Evolutionary conservation across 2,113 vertebrate species (phyloP).

Genomic region (Hypanus sabinus): DNA sequence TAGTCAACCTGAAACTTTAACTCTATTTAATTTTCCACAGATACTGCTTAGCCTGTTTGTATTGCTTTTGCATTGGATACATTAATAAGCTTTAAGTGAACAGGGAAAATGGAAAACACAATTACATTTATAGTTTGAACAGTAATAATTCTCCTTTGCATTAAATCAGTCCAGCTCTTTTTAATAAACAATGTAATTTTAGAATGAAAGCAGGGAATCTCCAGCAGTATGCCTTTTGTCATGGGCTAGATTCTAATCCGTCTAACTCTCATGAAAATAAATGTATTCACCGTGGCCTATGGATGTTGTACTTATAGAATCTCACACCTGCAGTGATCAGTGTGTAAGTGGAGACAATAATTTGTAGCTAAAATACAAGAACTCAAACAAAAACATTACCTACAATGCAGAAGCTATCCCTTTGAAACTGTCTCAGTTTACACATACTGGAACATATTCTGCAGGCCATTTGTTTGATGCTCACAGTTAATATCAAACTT

Average conservation of each 20-base stretch:
- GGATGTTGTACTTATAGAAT: background rate
- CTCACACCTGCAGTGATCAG: background rate
- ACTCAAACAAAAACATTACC: background rate
- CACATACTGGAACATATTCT: background rate
- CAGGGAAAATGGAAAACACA: background rate
- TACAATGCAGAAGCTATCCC: background rate
- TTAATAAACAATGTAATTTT: background rate
- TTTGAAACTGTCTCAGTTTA: background rate
- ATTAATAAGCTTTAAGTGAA: background rate
- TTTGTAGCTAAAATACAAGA: background rate
- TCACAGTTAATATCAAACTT: background rate
- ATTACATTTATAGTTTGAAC: background rate
- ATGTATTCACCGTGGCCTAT: background rate
- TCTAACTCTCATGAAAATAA: background rate
- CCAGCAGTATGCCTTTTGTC: background rate
- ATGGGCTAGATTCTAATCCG: background rate
- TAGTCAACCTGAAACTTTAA: no score
- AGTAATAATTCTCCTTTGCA: background rate
- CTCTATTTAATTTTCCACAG: no score
- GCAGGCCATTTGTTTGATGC: background rate
- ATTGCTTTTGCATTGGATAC: no score
- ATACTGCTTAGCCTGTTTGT: no score
- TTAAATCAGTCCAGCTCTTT: background rate
- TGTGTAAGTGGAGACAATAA: background rate
- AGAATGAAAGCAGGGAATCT: background rate